Conservation (phyloP, 2,888 invertebrate genomes). For the Eilema depressum region DNA sequence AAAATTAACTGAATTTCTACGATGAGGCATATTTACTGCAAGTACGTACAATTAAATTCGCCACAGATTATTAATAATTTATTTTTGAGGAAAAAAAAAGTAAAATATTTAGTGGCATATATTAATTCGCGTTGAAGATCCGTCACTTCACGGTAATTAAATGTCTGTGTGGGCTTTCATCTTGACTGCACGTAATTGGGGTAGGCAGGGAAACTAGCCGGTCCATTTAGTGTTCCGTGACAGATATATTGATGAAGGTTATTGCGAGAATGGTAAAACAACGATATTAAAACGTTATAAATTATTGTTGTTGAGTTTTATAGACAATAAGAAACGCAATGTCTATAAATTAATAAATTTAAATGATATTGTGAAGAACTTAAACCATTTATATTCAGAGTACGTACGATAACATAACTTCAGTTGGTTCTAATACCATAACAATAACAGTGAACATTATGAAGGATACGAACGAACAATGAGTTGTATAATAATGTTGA, state of each 20-base stretch:
- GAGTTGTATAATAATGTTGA: no score
- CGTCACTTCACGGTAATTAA: constrained; percentile 43
- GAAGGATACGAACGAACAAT: no score
- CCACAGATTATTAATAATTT: constrained; percentile 12
- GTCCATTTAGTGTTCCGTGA: constrained; percentile 48
- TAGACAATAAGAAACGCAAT: no score
- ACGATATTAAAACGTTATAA: constrained; percentile 16
- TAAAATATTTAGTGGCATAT: constrained; percentile 16
- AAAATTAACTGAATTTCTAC: background rate
- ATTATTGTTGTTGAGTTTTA: background rate
- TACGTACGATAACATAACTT: no score
- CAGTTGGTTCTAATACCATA: no score
- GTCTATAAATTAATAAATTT: no score
- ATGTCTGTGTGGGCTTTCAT: constrained; percentile 55
- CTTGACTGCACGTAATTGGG: constrained; percentile 57
- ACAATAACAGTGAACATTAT: no score
- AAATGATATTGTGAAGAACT: no score
- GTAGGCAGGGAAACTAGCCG: constrained; percentile 51
- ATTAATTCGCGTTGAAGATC: constrained; percentile 23
- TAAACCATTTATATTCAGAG: no score
- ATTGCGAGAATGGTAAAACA: constrained; percentile 34
- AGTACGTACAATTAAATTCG: constrained; percentile 19
- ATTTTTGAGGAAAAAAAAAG: constrained; percentile 3
- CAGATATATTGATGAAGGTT: constrained; percentile 43
- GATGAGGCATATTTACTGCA: background rate